These are phyloP conservation scores for Spatulosminthurus flaviceps DNA, from an alignment of 2,888 invertebrate genomes.

Conservation along the genomic window DNA sequence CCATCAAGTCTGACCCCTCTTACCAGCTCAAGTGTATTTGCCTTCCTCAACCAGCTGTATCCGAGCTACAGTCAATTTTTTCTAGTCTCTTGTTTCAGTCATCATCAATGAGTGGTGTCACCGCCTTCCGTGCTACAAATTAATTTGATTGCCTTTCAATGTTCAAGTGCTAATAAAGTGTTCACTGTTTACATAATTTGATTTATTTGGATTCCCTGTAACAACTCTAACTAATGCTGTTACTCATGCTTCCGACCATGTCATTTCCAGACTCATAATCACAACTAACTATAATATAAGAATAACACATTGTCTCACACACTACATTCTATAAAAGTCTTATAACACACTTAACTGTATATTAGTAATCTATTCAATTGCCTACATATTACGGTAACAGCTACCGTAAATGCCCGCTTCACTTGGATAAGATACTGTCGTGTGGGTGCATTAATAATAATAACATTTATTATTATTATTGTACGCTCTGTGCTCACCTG, in stretches of 20 bases:
- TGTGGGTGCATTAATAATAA: too few relatives aligned
- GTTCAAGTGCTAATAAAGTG: slow-evolving; percentile 18
- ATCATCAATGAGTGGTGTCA: background rate
- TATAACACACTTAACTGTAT: too few relatives aligned
- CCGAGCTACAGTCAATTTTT: background rate
- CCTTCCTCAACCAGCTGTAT: background rate
- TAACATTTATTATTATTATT: too few relatives aligned
- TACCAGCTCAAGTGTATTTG: background rate
- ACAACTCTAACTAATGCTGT: background rate
- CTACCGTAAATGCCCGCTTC: too few relatives aligned
- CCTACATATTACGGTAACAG: too few relatives aligned
- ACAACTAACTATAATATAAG: too few relatives aligned
- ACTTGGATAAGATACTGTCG: too few relatives aligned
- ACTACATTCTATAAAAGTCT: too few relatives aligned
- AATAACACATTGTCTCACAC: too few relatives aligned
- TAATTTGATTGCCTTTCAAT: background rate
- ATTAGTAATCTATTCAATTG: too few relatives aligned
- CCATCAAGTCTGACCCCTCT: background rate
- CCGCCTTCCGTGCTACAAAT: slow-evolving; percentile 14
- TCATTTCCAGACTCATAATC: background rate
- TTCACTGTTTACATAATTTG: background rate
- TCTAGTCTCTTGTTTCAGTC: background rate
- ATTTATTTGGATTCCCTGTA: background rate
- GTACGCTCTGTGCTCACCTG: too few relatives aligned
- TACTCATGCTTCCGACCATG: background rate